Evolutionary conservation across 37 sponge, comb jelly and placozoan species (phyloP), one percentile per base, ranked within the genome.

Genomic region (Halisarca cf. caerulea): DNA sequence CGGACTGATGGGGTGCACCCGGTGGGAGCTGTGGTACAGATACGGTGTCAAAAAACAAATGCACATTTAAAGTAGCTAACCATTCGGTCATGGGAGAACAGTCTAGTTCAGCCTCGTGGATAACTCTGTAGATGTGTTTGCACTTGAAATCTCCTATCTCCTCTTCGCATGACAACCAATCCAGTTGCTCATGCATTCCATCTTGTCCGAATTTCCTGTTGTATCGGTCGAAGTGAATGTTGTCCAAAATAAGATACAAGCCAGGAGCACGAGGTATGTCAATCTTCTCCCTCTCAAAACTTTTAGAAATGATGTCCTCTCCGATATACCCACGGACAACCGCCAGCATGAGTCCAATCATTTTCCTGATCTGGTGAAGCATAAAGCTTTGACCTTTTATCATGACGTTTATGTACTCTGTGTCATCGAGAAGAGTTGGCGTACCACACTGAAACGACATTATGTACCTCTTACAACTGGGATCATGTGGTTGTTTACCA

Each of bases 351-450:
- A 97, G 86, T 9, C 95, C 99, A 60, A 96, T 91, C 95, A 96
- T 99, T 82, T 99, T 99, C 45, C 99, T 62, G 45, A 99, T 99
- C 84, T 99, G 99, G 64, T 99, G 99, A 0, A 97, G 78, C 89
- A 99, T 87, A 80, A 99, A 99, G 54, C 99, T 96, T 83, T 99
- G 97, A n/a, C 99, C 99, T 55, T 93, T 84, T 35, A 99, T 79
- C 38, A 39, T 51, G 30, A 98, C 82, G 1, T 85, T 27, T 17
- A 96, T 73, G 59, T 89, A 96, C 82, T 98, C 96, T 27, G 92
- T 47, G 36, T 86, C 88, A 18, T 81, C 61, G 15, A 33, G 34
- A 15, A 82, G 24, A 17, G 21, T 27, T 0, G 44, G 77, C 7
- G 38, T 2, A 17, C n/a, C 37, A 3, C 93, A 93, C 30, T 70